These are phyloP conservation scores for Limenitis arthemis DNA, from an alignment of 2,888 invertebrate species.

Conservation along the genomic window DNA sequence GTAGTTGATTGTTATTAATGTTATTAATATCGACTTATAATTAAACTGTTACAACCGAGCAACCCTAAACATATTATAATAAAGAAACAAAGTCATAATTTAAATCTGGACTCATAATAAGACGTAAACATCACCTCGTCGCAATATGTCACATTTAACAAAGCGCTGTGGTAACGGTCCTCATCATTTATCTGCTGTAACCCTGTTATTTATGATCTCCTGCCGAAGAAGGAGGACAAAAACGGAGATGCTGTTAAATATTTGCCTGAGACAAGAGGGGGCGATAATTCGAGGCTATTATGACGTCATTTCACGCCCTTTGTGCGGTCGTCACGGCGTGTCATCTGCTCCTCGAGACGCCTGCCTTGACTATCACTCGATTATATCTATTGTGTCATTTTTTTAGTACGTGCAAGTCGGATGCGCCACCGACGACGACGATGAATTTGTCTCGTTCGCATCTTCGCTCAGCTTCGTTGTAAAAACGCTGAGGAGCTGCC, in stretches of 20 bases:
- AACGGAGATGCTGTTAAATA: constrained; percentile 68
- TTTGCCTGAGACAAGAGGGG: constrained; percentile 71
- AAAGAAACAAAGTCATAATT: constrained; percentile 39
- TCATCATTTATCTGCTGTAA: constrained; percentile 62
- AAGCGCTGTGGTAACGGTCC: constrained; percentile 66
- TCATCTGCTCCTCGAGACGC: constrained; percentile 71
- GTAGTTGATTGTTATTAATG: neutral
- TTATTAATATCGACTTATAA: neutral
- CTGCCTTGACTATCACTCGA: constrained; percentile 67
- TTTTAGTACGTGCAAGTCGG: constrained; percentile 62
- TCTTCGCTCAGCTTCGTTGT: constrained; percentile 61
- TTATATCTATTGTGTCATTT: constrained; percentile 70
- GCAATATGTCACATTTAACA: constrained; percentile 65
- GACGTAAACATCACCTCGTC: constrained; percentile 65
- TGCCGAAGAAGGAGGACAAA: constrained; percentile 63
- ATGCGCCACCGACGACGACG: constrained; percentile 71
- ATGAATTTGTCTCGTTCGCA: constrained; percentile 63
- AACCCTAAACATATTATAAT: neutral
- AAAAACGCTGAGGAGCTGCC: constrained; percentile 63
- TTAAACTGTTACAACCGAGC: neutral
- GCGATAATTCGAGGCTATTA: constrained; percentile 72
- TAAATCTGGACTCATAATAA: constrained; percentile 56
- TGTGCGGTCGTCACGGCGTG: constrained; percentile 68
- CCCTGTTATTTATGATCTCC: constrained; percentile 66
- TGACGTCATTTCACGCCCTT: constrained; percentile 72